Evolutionary conservation across 2,113 vertebrate species (phyloP).

Genomic region (Brachirus orientalis): DNA sequence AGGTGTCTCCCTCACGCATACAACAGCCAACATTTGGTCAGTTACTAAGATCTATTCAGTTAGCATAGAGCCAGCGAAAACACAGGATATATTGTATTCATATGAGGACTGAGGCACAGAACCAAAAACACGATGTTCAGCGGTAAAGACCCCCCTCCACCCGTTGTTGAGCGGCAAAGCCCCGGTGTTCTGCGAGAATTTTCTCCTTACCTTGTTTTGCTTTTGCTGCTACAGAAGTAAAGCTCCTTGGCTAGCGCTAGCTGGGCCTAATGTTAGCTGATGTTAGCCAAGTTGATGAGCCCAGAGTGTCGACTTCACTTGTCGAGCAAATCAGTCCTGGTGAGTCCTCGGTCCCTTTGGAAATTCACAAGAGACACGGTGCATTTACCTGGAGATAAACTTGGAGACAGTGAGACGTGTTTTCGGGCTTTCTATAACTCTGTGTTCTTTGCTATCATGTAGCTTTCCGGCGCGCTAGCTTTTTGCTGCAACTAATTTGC

Average conservation of each 20-base stretch:
- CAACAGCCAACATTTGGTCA: slow-evolving; percentile 2
- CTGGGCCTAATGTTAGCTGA: slow-evolving; percentile 48
- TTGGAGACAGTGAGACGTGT: too few species aligned
- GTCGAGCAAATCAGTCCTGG: slow-evolving; percentile 15
- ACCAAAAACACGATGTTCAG: too few species aligned
- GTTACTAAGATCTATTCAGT: slow-evolving; percentile 14
- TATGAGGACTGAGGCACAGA: too few species aligned
- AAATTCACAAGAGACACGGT: neutral
- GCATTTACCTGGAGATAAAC: too few species aligned
- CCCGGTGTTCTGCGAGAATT: neutral
- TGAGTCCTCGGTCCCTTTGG: neutral
- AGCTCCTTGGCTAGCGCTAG: slow-evolving; percentile 51
- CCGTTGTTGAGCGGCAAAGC: too few species aligned
- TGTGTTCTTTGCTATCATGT: slow-evolving; percentile 31
- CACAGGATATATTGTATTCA: neutral
- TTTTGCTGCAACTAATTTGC: slow-evolving; percentile 38
- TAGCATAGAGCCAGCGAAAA: slow-evolving; percentile 41
- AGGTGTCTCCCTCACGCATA: neutral
- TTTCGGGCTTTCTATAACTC: neutral
- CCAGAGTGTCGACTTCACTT: slow-evolving; percentile 23
- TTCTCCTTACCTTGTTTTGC: slow-evolving; percentile 69
- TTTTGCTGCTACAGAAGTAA: slow-evolving; percentile 46
- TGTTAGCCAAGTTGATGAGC: slow-evolving; percentile 51
- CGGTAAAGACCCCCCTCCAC: too few species aligned
- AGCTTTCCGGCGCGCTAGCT: slow-evolving; percentile 74